Base-by-base conservation (phyloP, 2,113 vertebrate genomes). In the Bostrychus sinensis region DNA sequence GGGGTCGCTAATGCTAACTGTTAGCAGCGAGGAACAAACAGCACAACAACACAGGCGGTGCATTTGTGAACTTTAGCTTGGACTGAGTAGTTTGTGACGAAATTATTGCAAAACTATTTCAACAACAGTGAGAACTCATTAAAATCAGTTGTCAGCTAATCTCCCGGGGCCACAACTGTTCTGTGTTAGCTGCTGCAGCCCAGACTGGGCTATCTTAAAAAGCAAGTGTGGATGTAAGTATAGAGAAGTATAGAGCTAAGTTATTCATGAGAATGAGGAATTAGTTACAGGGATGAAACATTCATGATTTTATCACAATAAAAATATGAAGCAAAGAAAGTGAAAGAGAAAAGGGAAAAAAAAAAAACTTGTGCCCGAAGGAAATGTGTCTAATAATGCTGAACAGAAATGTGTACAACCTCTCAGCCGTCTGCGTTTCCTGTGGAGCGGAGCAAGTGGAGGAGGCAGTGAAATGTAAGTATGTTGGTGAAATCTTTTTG, bases 181-280 rank as follows among this genome's bases (percentile, higher is more conserved):
- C 42, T 37, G 53, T 12, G 17, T 42, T 12, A 55, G 37, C 23
- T n/a, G 37, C 23, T n/a, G 57, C 41, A 56, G 50, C 37, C 45
- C 51, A 53, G 42, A 68, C 37, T 38, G n/a, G n/a, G 23, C 16
- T 23, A n/a, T 5, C 5, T 23, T 39, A 54, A 41, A 19, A 36
- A 42, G 16, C 39, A 38, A 41, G 46, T 58, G 14, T 3, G 43
- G 68, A 58, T 48, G 69, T n/a, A 67, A 69, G 56, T 57, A 48
- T 25, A 25, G 7, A 25, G 45, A 20, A 34, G 32, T n/a, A 34
- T 37, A 42, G 43, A 34, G 43, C 38, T 75, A 39, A 78, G 37
- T 81, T 69, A 86, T 68, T 80, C 59, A 81, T 78, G 78, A 77
- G 58, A 75, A 62, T 57, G 28, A 53, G 46, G 53, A 68, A 58